Evolutionary conservation across 1,140 invertebrate genomes (phyloP).

Genomic region (Mylabris phalerata): DNA sequence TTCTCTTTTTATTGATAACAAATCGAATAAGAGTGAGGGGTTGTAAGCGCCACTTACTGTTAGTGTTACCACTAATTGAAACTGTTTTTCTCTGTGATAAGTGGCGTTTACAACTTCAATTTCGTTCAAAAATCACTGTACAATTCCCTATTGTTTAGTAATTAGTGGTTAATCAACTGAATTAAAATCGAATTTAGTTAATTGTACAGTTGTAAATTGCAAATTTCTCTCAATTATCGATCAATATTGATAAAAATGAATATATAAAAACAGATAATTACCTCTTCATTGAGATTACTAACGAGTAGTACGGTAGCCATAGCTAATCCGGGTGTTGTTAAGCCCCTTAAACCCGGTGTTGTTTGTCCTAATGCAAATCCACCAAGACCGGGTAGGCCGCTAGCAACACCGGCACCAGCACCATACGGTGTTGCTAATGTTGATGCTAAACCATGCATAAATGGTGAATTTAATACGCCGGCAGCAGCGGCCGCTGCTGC

Average conservation of each 20-base stretch:
- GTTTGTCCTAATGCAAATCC: constrained; percentile 63
- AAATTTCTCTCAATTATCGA: background rate
- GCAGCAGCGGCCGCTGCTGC: background rate
- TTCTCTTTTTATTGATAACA: no score
- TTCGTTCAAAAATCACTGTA: no score
- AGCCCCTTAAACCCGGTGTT: constrained; percentile 58
- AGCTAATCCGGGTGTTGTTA: constrained; percentile 53
- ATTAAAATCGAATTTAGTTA: background rate
- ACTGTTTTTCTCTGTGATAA: no score
- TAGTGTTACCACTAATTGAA: no score
- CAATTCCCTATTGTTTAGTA: no score
- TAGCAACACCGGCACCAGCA: constrained; percentile 55
- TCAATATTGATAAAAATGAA: background rate
- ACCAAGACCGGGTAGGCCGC: constrained; percentile 63
- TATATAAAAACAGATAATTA: constrained; percentile 41
- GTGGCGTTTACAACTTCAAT: no score
- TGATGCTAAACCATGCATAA: constrained; percentile 66
- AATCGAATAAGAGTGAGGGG: no score
- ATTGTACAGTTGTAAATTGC: background rate
- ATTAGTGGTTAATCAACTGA: background rate
- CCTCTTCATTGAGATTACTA: constrained; percentile 89
- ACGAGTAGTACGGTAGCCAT: constrained; percentile 79
- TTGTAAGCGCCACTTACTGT: no score
- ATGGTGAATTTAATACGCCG: constrained; percentile 76
- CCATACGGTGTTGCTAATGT: constrained; percentile 63